Conservation (phyloP, 2,888 invertebrate genomes). For the Campaea margaritaria region DNA sequence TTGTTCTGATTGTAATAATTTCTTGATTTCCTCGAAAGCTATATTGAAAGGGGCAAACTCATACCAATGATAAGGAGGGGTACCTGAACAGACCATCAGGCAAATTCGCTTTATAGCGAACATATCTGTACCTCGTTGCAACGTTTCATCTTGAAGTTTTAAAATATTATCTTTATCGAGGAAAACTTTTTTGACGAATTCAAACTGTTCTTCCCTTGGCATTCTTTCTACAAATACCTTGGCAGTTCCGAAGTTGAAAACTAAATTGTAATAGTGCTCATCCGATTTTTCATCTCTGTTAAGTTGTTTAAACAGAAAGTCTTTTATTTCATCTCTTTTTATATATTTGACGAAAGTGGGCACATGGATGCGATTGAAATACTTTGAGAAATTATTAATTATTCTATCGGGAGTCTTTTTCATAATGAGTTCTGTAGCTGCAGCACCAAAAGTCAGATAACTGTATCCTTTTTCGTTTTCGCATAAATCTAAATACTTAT, state of each 20-base stretch:
- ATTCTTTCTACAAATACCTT: slow-evolving; percentile 57
- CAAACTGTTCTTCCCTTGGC: slow-evolving; percentile 58
- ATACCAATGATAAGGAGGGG: slow-evolving; percentile 59
- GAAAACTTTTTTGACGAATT: slow-evolving; percentile 61
- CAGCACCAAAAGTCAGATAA: slow-evolving; percentile 50
- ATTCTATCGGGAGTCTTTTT: slow-evolving; percentile 58
- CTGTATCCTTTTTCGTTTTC: slow-evolving; percentile 40
- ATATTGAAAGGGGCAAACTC: slow-evolving; percentile 60
- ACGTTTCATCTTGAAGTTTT: slow-evolving; percentile 37
- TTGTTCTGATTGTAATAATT: slow-evolving; percentile 45
- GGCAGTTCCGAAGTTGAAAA: slow-evolving; percentile 5
- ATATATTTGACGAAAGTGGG: slow-evolving; percentile 64
- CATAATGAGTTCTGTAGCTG: slow-evolving; percentile 64
- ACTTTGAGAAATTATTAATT: slow-evolving; percentile 48
- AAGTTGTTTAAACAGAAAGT: slow-evolving; percentile 54
- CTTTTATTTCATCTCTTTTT: slow-evolving; percentile 56
- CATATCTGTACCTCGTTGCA: slow-evolving; percentile 41
- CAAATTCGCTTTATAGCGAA: slow-evolving; percentile 45
- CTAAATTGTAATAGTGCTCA: not conserved
- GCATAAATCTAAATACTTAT: slow-evolving; percentile 59
- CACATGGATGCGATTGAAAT: slow-evolving; percentile 47
- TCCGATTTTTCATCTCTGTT: slow-evolving; percentile 41
- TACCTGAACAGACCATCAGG: slow-evolving; percentile 31
- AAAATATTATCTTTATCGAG: slow-evolving; percentile 52
- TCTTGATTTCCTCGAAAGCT: slow-evolving; percentile 60